These are phyloP conservation scores for Cheilosia variabilis DNA, from an alignment of 2,888 invertebrate genomes.

Conservation along the genomic window DNA sequence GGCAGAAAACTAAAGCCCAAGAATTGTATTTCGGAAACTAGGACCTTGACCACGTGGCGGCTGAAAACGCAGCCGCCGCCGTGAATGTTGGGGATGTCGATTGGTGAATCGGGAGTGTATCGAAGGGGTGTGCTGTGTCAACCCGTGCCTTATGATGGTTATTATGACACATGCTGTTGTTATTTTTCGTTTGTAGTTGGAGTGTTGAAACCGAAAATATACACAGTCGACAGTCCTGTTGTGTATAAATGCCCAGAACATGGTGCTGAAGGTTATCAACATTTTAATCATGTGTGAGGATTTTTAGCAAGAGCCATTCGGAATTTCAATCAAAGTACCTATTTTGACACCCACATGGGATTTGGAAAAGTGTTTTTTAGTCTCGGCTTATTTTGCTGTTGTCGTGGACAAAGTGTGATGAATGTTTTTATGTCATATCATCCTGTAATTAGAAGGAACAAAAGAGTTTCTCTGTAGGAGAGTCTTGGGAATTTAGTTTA, in stretches of 20 bases:
- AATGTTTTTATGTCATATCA: too few relatives aligned
- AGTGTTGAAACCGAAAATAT: background rate
- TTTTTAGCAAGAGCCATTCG: background rate
- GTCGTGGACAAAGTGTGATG: too few relatives aligned
- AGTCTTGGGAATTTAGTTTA: too few relatives aligned
- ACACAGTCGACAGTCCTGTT: background rate
- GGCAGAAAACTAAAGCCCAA: background rate
- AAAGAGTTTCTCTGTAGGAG: too few relatives aligned
- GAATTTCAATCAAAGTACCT: too few relatives aligned
- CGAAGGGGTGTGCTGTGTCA: slow-evolving; percentile 32
- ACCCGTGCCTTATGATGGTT: slow-evolving; percentile 44
- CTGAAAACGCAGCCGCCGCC: background rate
- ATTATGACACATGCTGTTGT: slow-evolving; percentile 24
- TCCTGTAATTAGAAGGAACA: too few relatives aligned
- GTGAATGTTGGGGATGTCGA: too few relatives aligned
- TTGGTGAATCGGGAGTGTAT: background rate
- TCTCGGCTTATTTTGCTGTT: too few relatives aligned
- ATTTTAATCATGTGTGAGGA: background rate
- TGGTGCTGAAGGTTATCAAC: background rate
- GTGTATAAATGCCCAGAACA: too few relatives aligned
- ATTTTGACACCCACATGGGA: too few relatives aligned
- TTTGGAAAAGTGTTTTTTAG: too few relatives aligned
- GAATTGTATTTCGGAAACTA: background rate
- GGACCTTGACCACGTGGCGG: slow-evolving; percentile 2
- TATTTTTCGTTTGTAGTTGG: background rate